Conservation (phyloP, 1,140 invertebrate genomes). For the Zaprionus camerounensis region DNA sequence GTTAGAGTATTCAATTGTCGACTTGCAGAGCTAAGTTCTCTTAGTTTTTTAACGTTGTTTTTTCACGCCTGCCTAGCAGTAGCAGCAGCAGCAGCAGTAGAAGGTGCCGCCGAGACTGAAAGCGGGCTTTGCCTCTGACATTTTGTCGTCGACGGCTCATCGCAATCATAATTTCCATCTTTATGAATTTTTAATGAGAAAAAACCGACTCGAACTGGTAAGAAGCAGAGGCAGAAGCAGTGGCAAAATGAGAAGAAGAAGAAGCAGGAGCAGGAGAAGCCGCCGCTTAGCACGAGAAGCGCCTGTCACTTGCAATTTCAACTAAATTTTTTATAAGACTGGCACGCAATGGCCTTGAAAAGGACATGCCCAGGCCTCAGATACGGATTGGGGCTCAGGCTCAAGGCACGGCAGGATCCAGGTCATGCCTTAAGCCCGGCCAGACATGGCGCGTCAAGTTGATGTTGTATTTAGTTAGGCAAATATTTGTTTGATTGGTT, state of each 20-base stretch:
- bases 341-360: slow-evolving; percentile 57
- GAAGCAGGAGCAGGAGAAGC: slow-evolving; percentile 17
- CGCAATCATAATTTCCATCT: slow-evolving; percentile 80
- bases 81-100: background rate
- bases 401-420: slow-evolving; percentile 2
- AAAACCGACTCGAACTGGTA: slow-evolving; percentile 42
- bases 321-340: slow-evolving; percentile 76
- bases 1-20: background rate
- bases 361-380: slow-evolving; percentile 24
- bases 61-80: background rate
- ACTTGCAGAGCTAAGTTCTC: background rate
- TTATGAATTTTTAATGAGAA: slow-evolving; percentile 82
- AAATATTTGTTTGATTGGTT: slow-evolving; percentile 82
- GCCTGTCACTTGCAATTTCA: slow-evolving; percentile 73
- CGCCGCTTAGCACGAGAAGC: slow-evolving; percentile 31
- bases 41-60: background rate
- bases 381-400: slow-evolving; percentile 22
- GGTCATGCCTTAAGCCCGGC: slow-evolving; percentile 29
- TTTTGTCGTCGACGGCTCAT: slow-evolving; percentile 74
- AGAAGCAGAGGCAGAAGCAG: slow-evolving; percentile 30
- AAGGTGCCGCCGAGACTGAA: background rate
- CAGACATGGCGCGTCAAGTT: slow-evolving; percentile 25
- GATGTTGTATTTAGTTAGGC: slow-evolving; percentile 72
- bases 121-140: slow-evolving; percentile 61
- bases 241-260: slow-evolving; percentile 5